Percentiles rank a stretch among this genome's conserved stretches.
These are phyloP conservation scores for Microplitis demolitor DNA, from an alignment of 1,140 invertebrate genomes.

Conservation along the genomic window DNA sequence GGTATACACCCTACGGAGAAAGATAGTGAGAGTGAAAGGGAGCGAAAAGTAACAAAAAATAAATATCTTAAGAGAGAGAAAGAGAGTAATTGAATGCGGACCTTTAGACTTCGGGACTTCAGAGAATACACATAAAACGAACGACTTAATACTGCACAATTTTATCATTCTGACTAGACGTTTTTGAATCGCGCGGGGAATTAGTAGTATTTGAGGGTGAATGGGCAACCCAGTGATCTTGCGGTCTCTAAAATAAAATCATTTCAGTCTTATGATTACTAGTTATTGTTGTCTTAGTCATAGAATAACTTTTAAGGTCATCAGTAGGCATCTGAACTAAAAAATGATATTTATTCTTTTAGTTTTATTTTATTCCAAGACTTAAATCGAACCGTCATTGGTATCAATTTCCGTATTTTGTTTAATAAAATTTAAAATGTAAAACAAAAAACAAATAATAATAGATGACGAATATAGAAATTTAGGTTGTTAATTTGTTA, in stretches of 20 bases:
- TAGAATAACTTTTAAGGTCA: conserved; percentile 25
- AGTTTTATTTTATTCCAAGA: neutral
- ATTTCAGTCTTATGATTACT: conserved; percentile 52
- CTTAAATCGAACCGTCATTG: conserved; percentile 4
- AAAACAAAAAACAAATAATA: neutral
- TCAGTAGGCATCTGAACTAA: conserved; percentile 2
- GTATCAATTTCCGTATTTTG: conserved; percentile 21
- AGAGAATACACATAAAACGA: conserved; percentile 63
- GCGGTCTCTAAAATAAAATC: conserved; percentile 62
- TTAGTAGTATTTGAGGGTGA: too few species aligned
- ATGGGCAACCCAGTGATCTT: conserved; percentile 41
- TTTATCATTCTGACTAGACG: conserved; percentile 57
- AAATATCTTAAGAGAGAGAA: too few species aligned
- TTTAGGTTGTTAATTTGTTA: conserved; percentile 18
- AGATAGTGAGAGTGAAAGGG: too few species aligned
- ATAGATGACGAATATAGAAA: neutral
- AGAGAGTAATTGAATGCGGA: conserved; percentile 37
- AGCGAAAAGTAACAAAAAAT: too few species aligned
- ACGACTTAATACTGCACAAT: conserved; percentile 62
- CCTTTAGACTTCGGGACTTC: conserved; percentile 54
- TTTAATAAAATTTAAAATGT: neutral
- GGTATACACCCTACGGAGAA: conserved; percentile 34
- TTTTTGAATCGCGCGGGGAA: neutral
- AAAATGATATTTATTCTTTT: conserved; percentile 4
- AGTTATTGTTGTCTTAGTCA: conserved; percentile 23